Evolutionary conservation across 2,113 vertebrate species (phyloP).

Genomic region (Saccopteryx leptura): DNA sequence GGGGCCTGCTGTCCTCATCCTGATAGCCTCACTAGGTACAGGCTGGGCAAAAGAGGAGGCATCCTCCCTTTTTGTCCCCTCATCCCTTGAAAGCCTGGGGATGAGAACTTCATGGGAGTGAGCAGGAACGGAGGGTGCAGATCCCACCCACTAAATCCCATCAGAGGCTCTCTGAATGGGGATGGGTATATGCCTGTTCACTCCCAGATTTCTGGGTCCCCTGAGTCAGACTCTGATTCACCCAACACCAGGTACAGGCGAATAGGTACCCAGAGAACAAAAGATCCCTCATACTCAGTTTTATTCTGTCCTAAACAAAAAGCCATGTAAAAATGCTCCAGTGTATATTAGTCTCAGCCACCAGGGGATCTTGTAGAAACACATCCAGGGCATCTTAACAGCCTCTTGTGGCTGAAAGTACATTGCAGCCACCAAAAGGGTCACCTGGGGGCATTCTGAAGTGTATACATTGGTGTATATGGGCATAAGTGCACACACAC

Average conservation of each 20-base stretch:
- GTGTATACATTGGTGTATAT: neutral
- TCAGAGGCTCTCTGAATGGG: neutral
- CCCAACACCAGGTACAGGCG: neutral
- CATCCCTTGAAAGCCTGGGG: neutral
- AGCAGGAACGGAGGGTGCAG: neutral
- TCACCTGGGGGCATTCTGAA: neutral
- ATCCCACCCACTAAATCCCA: neutral
- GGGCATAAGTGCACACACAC: neutral
- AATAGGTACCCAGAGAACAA: neutral
- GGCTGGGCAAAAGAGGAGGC: neutral
- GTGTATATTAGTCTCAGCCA: neutral
- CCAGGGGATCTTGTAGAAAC: neutral
- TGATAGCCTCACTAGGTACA: neutral
- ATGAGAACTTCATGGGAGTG: neutral
- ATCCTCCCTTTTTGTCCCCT: neutral
- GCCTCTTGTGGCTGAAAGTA: neutral
- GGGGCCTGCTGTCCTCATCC: neutral
- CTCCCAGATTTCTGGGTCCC: neutral
- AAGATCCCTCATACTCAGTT: neutral
- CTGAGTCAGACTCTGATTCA: slow-evolving; percentile 37
- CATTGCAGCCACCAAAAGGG: neutral
- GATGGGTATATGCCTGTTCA: neutral
- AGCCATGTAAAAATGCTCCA: neutral
- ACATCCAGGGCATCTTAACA: neutral
- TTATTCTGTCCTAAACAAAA: neutral